A percentile compares a stretch with the other conserved stretches of the same genome.
These are phyloP conservation scores for Gracilinanus agilis DNA, from an alignment of 2,113 vertebrate genomes.

Conservation along the genomic window DNA sequence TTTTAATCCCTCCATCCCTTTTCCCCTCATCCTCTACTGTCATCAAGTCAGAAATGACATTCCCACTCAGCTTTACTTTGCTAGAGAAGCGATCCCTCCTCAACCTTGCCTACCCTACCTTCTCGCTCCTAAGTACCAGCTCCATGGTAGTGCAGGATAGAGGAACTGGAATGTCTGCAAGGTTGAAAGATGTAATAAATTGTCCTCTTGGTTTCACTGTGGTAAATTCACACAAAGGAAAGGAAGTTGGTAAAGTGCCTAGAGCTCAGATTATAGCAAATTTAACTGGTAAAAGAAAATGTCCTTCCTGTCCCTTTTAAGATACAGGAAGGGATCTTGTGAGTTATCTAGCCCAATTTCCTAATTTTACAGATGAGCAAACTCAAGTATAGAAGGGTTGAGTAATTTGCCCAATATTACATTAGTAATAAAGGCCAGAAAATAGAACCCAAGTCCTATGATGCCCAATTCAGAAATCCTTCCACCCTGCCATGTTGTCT, in stretches of 20 bases:
- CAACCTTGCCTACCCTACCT: not conserved
- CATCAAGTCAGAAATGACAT: not conserved
- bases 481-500: not conserved
- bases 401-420: not conserved
- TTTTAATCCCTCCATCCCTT: not conserved
- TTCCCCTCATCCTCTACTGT: not conserved
- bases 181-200: not conserved
- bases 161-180: not conserved
- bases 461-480: not conserved
- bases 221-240: not conserved
- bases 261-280: not conserved
- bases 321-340: not conserved
- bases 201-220: constrained; percentile 4
- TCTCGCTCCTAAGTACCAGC: not conserved
- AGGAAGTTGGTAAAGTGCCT: not conserved
- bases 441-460: not conserved
- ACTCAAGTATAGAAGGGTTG: not conserved
- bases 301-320: not conserved
- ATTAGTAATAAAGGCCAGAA: not conserved
- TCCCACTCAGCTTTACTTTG: not conserved
- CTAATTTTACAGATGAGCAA: not conserved
- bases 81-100: not conserved
- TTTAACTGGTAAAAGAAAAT: not conserved
- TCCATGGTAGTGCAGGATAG: not conserved
- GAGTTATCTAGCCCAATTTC: not conserved